These are phyloP conservation scores for Dyspetes luteomarginatus DNA, from an alignment of 2,888 invertebrate species.

Conservation along the genomic window DNA sequence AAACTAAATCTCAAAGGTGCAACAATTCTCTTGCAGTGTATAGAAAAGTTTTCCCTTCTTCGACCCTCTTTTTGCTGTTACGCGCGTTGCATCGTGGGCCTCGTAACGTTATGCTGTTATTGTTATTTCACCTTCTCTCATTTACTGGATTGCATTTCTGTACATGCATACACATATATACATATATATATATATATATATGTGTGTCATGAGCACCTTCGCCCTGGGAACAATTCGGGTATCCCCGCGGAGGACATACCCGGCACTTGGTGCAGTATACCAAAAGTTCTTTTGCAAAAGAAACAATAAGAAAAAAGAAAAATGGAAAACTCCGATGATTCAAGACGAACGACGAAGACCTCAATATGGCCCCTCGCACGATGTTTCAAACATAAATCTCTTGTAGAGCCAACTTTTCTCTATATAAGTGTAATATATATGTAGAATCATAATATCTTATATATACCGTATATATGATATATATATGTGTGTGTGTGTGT, in stretches of 20 bases:
- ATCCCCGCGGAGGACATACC: conserved; percentile 7
- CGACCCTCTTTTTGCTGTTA: background rate
- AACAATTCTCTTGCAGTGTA: conserved; percentile 51
- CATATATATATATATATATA: background rate
- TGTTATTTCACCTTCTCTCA: conserved; percentile 46
- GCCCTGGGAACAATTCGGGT: conserved; percentile 39
- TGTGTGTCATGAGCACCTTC: conserved; percentile 10
- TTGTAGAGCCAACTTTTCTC: conserved; percentile 20
- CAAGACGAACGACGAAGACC: background rate
- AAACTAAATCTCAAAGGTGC: conserved; percentile 57
- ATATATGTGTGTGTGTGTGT: too few species aligned
- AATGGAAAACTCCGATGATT: conserved; percentile 24
- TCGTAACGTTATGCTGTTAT: conserved; percentile 41
- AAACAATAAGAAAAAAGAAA: background rate
- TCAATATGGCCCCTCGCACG: conserved; percentile 8
- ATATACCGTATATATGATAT: too few species aligned
- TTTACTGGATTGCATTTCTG: conserved; percentile 46
- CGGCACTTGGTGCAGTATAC: conserved; percentile 6
- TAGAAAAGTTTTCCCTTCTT: conserved; percentile 8
- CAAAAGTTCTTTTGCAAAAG: conserved; percentile 6
- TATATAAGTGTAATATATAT: too few species aligned
- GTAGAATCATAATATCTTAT: too few species aligned
- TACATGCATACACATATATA: background rate
- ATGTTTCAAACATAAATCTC: conserved; percentile 42
- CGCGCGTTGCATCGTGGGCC: conserved; percentile 19